Percentiles rank a stretch among this genome's conserved stretches.
These are phyloP conservation scores for Metalampra italica DNA, from an alignment of 2,888 invertebrate genomes.

Conservation along the genomic window DNA sequence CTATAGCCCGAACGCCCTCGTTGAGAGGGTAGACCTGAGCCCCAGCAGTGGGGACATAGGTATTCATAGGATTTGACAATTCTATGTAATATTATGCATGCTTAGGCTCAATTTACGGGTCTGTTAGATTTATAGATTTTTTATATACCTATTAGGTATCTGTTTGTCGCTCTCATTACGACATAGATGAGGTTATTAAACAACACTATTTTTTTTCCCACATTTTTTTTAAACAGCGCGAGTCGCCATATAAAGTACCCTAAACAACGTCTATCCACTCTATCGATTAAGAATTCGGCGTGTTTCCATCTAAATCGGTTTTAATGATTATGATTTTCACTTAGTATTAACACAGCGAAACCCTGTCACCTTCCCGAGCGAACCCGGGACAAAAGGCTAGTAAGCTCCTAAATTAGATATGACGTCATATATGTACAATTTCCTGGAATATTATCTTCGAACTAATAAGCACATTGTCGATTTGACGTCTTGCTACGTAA, in stretches of 20 bases:
- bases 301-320: slow-evolving; percentile 42
- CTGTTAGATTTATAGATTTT: too few relatives aligned
- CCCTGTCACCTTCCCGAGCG: slow-evolving; percentile 75
- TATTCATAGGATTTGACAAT: too few relatives aligned
- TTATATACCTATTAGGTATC: too few relatives aligned
- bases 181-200: not conserved
- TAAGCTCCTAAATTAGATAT: slow-evolving; percentile 77
- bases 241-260: slow-evolving; percentile 11
- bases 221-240: not conserved
- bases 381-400: slow-evolving; percentile 73
- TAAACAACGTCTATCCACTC: slow-evolving; percentile 6
- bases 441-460: slow-evolving; percentile 26
- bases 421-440: slow-evolving; percentile 68
- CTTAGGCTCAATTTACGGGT: too few relatives aligned
- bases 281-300: slow-evolving; percentile 17
- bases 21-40: too few relatives aligned
- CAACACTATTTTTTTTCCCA: not conserved
- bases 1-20: too few relatives aligned
- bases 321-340: slow-evolving; percentile 62
- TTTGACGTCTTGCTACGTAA: slow-evolving; percentile 4
- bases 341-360: slow-evolving; percentile 74
- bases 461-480: not conserved
- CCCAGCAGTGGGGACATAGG: too few relatives aligned
- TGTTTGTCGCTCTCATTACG: too few relatives aligned
- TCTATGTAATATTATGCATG: too few relatives aligned